These are phyloP conservation scores for Anoura caudifer DNA, from an alignment of 2,113 vertebrate species.

Conservation along the genomic window DNA sequence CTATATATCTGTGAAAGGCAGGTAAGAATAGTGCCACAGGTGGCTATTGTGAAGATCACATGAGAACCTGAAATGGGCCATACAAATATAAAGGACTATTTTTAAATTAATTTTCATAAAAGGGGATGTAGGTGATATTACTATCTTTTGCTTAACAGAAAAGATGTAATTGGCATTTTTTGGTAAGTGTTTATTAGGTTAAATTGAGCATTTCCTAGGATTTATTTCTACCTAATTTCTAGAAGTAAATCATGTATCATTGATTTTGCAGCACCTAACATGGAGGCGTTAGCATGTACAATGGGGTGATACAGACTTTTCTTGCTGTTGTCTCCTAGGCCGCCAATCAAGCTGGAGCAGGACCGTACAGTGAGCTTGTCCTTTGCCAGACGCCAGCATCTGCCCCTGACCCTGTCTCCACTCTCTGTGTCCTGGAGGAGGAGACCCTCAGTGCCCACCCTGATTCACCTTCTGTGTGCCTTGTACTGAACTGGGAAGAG, in stretches of 20 bases:
- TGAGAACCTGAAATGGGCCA: neutral
- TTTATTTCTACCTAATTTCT: neutral
- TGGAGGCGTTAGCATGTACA: neutral
- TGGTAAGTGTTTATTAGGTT: neutral
- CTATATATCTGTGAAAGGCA: neutral
- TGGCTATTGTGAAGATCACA: neutral
- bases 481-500: slow-evolving; percentile 94
- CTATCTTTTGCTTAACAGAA: neutral
- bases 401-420: slow-evolving; percentile 85
- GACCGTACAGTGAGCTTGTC: slow-evolving; percentile 90
- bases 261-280: neutral
- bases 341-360: slow-evolving; percentile 92
- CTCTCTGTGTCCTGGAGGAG: slow-evolving; percentile 86
- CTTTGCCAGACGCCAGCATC: slow-evolving; percentile 90
- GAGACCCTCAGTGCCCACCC: slow-evolving; percentile 77
- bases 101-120: neutral
- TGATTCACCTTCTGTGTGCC: slow-evolving; percentile 88
- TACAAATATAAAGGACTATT: neutral
- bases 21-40: neutral
- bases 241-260: neutral
- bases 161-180: neutral
- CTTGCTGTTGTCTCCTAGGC: slow-evolving; percentile 80
- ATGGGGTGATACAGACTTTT: neutral
- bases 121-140: neutral
- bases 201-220: neutral